Percentiles rank a stretch among this genome's conserved stretches.
phyloP scores from a whole-genome alignment of 2,797 vertebrate species.

The Phalanger gymnotis region DNA sequence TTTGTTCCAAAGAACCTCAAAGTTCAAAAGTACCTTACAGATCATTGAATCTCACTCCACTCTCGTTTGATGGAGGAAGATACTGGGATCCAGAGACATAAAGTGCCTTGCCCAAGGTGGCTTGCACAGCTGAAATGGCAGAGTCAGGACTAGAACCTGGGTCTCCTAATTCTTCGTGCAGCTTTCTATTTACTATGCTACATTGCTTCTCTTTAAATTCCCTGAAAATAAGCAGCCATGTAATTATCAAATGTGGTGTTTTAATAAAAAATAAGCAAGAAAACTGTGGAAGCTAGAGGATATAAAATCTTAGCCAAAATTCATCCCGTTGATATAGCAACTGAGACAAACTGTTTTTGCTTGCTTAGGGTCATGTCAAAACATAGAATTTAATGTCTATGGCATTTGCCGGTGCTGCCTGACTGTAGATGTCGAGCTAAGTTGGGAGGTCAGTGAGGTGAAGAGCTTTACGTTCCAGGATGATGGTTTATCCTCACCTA shows the following conservation, averaged over 20 bases:
- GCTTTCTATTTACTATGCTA: neutral
- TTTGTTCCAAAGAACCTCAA: neutral
- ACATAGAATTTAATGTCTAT: neutral
- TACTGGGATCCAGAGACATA: neutral
- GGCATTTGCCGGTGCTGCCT: neutral
- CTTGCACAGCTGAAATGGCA: neutral
- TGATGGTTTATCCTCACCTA: neutral
- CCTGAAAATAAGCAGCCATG: neutral
- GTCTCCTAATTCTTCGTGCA: neutral
- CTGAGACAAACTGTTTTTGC: neutral
- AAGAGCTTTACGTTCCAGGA: neutral
- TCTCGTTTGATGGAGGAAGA: neutral
- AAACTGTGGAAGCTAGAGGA: neutral
- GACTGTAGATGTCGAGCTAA: neutral
- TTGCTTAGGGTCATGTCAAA: neutral
- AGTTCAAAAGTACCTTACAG: neutral
- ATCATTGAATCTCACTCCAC: neutral
- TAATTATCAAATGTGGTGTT: neutral
- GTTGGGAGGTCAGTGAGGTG: neutral
- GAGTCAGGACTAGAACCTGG: neutral
- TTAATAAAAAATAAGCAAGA: neutral
- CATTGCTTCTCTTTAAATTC: neutral
- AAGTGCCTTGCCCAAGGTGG: conserved; percentile 14
- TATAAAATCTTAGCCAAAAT: neutral
- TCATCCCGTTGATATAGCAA: neutral